Evolutionary conservation across 2,797 vertebrate species (phyloP), one percentile per base, ranked within the genome.

Genomic region (Diplodus puntazzo): DNA sequence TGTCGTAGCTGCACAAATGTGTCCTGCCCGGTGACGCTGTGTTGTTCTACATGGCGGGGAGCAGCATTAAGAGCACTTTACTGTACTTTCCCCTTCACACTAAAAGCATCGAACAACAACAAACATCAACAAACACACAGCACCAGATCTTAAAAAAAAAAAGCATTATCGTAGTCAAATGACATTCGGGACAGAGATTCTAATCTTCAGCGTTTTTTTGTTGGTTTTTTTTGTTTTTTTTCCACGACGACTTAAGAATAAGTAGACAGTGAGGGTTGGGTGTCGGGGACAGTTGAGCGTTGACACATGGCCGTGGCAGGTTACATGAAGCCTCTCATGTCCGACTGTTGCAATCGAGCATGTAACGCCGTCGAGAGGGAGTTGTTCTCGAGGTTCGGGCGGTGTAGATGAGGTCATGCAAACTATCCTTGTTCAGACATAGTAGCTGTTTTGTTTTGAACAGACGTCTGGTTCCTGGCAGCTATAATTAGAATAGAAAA

Each of bases 401-500:
- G n/a, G 25, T n/a, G 23, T 13, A 23, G 45, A 42, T 39, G 48
- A 79, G 58, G 21, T 55, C 17, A 68, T 57, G 34, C 49, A 17
- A 17, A 3, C 21, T 27, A 0, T 23, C 14, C 18, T 18, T 21
- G 39, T 45, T 52, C 4, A 63, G 45, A 68, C 39, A 48, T 20
- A 30, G 39, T 20, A 4, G 64, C 17, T 64, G 27, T 25, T 78
- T 73, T 67, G 34, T 65, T 71, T 48, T 23, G 43, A 58, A 67
- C 65, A 62, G 65, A 59, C 30, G 39, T 53, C 45, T 69, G 5
- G 18, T 65, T 61, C 25, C 60, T 64, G 59, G 16, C 79, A 16
- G 21, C 21, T 57, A 11, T 75, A 75, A 85, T 75, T 79, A 82
- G 18, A 61, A 23, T 23, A 17, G 30, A 27, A 39, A 55, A 64